Conservation (phyloP, 2,888 invertebrate species). For the Harpalus rufipes region DNA sequence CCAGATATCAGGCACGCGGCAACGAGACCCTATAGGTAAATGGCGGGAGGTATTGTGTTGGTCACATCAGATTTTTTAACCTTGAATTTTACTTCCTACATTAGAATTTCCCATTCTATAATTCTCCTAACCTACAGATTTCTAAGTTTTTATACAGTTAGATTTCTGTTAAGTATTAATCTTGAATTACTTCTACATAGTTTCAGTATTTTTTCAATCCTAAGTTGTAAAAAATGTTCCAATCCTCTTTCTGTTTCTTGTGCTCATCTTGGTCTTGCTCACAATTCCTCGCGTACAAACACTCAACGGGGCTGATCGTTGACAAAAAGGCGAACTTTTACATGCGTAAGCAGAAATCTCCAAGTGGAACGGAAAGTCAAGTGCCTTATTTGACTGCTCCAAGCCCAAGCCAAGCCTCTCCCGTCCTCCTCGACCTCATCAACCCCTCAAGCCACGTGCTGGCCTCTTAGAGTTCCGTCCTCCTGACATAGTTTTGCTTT, state of each 20-base stretch:
- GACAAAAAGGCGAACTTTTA: constrained; percentile 66
- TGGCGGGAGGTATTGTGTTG: too few relatives aligned
- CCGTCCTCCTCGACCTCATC: constrained; percentile 5
- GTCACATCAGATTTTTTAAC: too few relatives aligned
- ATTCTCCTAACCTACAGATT: too few relatives aligned
- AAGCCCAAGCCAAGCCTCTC: background rate
- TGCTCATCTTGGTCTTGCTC: constrained; percentile 1
- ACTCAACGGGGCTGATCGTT: constrained; percentile 62
- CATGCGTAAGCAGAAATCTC: constrained; percentile 64
- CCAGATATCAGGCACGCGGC: too few relatives aligned
- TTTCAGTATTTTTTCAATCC: too few relatives aligned
- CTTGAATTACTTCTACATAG: too few relatives aligned
- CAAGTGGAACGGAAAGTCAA: constrained; percentile 29
- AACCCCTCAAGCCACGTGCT: constrained; percentile 9
- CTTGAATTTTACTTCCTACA: too few relatives aligned
- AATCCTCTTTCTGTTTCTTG: background rate
- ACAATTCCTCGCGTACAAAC: constrained; percentile 38
- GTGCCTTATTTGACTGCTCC: constrained; percentile 59
- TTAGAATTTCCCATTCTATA: too few relatives aligned
- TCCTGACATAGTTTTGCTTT: constrained; percentile 50
- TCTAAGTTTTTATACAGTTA: too few relatives aligned
- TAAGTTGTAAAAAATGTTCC: background rate
- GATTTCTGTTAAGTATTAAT: too few relatives aligned
- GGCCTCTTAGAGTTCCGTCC: background rate
- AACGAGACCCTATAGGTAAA: too few relatives aligned